Evolutionary conservation across 2,888 invertebrate species (phyloP).

Genomic region (Trachelus stipa): DNA sequence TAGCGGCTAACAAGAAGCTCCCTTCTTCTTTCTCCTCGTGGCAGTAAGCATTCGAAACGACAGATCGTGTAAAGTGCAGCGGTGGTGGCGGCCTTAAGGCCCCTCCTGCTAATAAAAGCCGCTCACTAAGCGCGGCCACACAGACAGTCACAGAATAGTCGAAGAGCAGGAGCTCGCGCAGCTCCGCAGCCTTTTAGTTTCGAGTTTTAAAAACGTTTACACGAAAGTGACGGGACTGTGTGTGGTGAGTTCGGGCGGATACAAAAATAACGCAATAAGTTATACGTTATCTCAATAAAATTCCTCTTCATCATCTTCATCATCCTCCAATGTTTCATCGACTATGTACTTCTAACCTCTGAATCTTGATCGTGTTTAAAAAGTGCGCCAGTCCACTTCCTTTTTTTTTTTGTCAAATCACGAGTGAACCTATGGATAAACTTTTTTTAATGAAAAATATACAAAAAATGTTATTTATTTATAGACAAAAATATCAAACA

Average conservation of each 20-base stretch:
- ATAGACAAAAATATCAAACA: neutral
- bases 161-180: conserved; percentile 59
- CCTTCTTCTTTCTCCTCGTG: conserved; percentile 15
- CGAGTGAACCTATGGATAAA: neutral
- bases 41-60: conserved; percentile 33
- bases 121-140: conserved; percentile 64
- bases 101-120: conserved; percentile 67
- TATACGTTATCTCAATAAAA: neutral
- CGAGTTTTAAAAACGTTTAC: conserved; percentile 34
- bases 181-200: conserved; percentile 48
- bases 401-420: neutral
- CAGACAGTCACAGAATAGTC: conserved; percentile 65
- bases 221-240: conserved; percentile 32
- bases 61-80: conserved; percentile 54
- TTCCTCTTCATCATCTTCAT: neutral
- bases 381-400: neutral
- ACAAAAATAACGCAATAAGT: neutral
- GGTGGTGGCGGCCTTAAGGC: conserved; percentile 44
- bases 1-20: conserved; percentile 6
- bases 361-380: neutral
- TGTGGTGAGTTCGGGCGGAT: conserved; percentile 49
- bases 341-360: neutral
- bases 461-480: no score
- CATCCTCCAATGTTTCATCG: neutral
- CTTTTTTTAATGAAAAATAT: no score